A percentile compares a stretch with the other conserved stretches of the same genome.
Evolutionary conservation across 2,113 vertebrate genomes (phyloP).

Genomic region (Gobio gobio): DNA sequence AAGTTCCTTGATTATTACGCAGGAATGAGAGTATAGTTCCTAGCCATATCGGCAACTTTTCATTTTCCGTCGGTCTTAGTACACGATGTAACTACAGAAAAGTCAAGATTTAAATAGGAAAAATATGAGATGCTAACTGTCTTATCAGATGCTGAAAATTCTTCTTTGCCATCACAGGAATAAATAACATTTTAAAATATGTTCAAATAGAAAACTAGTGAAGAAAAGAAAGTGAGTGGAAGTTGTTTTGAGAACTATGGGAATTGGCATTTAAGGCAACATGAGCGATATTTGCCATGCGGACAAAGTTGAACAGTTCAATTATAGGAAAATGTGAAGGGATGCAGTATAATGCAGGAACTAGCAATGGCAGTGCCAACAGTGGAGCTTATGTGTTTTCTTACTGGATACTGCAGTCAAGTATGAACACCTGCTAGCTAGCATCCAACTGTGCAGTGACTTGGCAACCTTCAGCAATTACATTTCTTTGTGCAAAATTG

Average conservation of each 20-base stretch:
- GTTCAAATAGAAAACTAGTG: too few relatives aligned
- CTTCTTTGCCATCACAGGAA: too few relatives aligned
- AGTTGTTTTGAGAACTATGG: background rate
- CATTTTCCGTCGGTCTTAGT: too few relatives aligned
- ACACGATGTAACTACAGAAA: too few relatives aligned
- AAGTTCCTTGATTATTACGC: too few relatives aligned
- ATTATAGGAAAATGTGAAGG: background rate
- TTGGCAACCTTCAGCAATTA: background rate
- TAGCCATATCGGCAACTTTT: too few relatives aligned
- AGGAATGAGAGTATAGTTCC: too few relatives aligned
- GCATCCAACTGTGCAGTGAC: background rate
- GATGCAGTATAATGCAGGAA: background rate
- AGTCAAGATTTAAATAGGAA: too few relatives aligned
- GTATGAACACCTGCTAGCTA: background rate
- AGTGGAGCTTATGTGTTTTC: background rate
- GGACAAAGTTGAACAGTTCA: background rate
- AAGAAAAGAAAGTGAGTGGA: background rate
- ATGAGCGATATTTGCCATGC: too few relatives aligned
- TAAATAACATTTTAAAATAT: too few relatives aligned
- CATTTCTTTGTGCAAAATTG: background rate
- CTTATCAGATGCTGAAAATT: too few relatives aligned
- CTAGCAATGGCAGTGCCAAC: background rate
- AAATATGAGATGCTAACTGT: too few relatives aligned
- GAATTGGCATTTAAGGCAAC: background rate
- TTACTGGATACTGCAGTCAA: slow-evolving; percentile 9